phyloP scores from a whole-genome alignment of 2,888 invertebrate species.

The Antheraea assamensis region DNA sequence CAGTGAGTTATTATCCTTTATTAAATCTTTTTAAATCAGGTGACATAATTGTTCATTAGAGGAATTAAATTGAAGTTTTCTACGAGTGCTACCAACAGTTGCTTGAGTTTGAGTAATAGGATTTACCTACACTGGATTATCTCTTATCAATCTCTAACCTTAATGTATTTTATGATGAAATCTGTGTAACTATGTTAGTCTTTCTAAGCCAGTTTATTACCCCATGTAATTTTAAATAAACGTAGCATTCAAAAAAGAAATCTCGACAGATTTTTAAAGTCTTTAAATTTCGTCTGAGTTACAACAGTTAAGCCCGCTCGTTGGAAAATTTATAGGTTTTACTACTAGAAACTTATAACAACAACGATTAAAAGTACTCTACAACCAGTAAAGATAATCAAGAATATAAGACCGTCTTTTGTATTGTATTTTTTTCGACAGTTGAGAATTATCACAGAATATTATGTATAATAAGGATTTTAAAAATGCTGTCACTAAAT shows the following conservation, averaged over 20 bases:
- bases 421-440: no score
- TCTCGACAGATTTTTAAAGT: not conserved
- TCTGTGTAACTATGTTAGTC: not conserved
- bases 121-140: not conserved
- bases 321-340: not conserved
- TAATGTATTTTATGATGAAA: no score
- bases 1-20: no score
- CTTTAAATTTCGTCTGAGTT: not conserved
- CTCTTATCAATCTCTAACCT: not conserved
- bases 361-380: no score
- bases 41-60: not conserved
- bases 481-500: no score
- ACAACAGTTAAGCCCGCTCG: not conserved
- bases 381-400: not conserved
- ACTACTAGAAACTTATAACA: not conserved
- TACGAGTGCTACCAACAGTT: not conserved
- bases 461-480: no score
- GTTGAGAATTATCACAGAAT: no score
- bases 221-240: not conserved
- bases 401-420: no score
- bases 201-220: not conserved
- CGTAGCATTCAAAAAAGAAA: not conserved
- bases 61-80: conserved; percentile 15
- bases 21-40: not conserved
- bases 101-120: conserved; percentile 10